These are phyloP conservation scores for Hydractinia echinata DNA, from an alignment of 30 jellyfish, hydroid and myxozoan species.

Conservation along the genomic window DNA sequence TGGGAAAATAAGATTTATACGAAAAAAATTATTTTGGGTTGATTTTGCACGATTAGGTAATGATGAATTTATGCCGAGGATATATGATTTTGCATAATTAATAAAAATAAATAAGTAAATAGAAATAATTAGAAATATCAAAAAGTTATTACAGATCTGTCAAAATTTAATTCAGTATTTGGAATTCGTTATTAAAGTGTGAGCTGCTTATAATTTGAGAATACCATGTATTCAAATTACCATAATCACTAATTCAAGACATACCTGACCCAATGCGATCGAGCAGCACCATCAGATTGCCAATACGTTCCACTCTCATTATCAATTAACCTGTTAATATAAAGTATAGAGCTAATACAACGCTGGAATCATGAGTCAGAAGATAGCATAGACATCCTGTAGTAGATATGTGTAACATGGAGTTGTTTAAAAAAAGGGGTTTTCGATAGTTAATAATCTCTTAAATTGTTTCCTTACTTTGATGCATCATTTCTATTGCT, in stretches of 20 bases:
- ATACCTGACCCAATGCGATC: constrained; percentile 87
- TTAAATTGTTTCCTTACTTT: constrained; percentile 38
- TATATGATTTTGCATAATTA: too few relatives aligned
- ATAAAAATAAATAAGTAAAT: too few relatives aligned
- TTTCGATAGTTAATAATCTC: background rate
- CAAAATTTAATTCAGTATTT: too few relatives aligned
- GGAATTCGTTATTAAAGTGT: background rate
- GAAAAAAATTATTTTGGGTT: too few relatives aligned
- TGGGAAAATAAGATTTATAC: too few relatives aligned
- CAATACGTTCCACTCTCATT: constrained; percentile 64
- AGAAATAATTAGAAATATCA: too few relatives aligned
- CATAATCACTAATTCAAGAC: background rate
- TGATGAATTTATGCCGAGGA: too few relatives aligned
- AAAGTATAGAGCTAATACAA: background rate
- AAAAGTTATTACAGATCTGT: too few relatives aligned
- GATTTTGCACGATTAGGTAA: too few relatives aligned
- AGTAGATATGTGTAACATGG: background rate
- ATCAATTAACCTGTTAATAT: constrained; percentile 54
- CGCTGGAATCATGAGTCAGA: background rate
- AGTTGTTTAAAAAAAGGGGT: background rate
- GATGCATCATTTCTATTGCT: constrained; percentile 54
- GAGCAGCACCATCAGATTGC: constrained; percentile 96
- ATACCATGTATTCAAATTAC: background rate
- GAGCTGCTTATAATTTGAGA: background rate
- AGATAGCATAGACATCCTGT: background rate